A percentile compares a stretch with the other conserved stretches of the same genome.
These are phyloP conservation scores for Rhinella marina DNA, from an alignment of 2,797 vertebrate genomes.

Conservation along the genomic window DNA sequence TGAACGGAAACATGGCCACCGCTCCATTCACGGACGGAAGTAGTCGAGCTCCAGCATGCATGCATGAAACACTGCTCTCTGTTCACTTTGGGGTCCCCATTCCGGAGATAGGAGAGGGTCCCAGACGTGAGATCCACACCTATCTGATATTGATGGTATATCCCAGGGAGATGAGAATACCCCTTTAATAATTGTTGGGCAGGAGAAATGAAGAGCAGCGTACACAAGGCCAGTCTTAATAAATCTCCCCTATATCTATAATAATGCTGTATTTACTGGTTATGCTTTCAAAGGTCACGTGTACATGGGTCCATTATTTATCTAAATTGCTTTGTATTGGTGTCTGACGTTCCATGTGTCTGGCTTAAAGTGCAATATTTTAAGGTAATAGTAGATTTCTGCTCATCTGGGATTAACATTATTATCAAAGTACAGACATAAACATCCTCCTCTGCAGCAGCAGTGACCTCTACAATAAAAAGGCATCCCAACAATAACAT, in stretches of 20 bases:
- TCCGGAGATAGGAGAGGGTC: no score
- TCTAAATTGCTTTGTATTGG: not conserved
- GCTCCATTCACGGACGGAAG: no score
- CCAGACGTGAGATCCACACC: no score
- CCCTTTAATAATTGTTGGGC: no score
- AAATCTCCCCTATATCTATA: not conserved
- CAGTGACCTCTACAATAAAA: constrained; percentile 60
- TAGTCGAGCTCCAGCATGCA: no score
- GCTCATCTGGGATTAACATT: constrained; percentile 43
- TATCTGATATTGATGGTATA: no score
- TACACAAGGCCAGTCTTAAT: no score
- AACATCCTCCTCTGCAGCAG: constrained; percentile 56
- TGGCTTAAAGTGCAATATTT: constrained; percentile 37
- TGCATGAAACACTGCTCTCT: no score
- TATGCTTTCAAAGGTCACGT: not conserved
- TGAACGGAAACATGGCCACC: no score
- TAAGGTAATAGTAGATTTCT: constrained; percentile 54
- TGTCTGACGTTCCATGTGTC: not conserved
- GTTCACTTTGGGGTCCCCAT: no score
- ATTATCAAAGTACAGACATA: constrained; percentile 58
- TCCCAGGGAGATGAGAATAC: no score
- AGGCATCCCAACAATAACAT: constrained; percentile 61
- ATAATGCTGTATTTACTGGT: not conserved
- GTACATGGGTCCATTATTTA: not conserved
- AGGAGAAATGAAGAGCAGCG: no score